Percentiles rank a stretch among this genome's conserved stretches.
Evolutionary conservation across 2,888 invertebrate genomes (phyloP).

Genomic region (Platycnemis pennipes): DNA sequence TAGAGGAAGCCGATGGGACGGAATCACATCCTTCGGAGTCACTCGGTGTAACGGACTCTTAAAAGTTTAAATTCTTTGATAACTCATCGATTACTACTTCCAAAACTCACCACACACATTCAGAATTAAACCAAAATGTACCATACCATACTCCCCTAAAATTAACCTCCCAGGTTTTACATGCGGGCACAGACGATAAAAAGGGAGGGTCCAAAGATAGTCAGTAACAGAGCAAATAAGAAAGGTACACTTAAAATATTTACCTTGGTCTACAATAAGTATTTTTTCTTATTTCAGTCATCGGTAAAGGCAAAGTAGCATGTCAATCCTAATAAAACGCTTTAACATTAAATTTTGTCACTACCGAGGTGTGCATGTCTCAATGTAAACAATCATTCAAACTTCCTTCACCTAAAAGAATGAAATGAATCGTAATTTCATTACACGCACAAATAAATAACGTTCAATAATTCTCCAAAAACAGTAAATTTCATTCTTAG

Average conservation of each 20-base stretch:
- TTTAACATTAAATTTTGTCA: neutral
- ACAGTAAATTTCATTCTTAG: neutral
- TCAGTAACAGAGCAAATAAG: neutral
- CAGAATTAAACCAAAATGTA: too few species aligned
- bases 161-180: neutral
- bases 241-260: slow-evolving; percentile 39
- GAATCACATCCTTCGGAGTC: neutral
- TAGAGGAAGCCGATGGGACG: neutral
- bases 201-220: slow-evolving; percentile 60
- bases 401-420: neutral
- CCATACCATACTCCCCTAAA: neutral
- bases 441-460: neutral
- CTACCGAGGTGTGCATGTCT: neutral
- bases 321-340: neutral
- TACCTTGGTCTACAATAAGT: neutral
- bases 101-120: too few species aligned
- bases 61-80: too few species aligned
- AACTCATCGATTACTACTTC: too few species aligned
- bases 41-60: neutral
- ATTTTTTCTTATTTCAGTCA: neutral
- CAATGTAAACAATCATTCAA: slow-evolving; percentile 51
- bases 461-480: neutral
- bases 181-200: neutral
- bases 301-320: neutral
- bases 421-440: neutral